Conservation (phyloP, 2,888 invertebrate species). For the Anthophora plumipes region DNA sequence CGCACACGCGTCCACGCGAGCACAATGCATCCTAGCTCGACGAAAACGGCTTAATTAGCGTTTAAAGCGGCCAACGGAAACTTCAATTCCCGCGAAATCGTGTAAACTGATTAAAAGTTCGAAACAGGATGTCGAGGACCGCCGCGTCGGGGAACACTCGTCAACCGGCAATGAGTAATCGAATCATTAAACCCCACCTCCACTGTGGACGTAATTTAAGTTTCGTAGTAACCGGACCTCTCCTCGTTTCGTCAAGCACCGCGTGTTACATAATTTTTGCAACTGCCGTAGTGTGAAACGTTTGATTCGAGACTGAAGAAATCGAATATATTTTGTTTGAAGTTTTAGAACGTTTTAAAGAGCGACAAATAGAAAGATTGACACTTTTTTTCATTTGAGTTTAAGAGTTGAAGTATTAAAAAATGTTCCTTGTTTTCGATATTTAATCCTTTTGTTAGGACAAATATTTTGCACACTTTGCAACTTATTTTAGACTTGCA, state of each 20-base stretch:
- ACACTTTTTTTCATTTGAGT: too few species aligned
- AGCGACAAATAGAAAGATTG: too few species aligned
- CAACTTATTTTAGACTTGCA: too few species aligned
- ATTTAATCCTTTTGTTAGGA: too few species aligned
- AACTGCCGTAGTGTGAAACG: not conserved
- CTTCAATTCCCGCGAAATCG: slow-evolving; percentile 63
- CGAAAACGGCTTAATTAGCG: slow-evolving; percentile 68
- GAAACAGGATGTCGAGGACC: slow-evolving; percentile 37
- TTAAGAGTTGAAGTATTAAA: too few species aligned
- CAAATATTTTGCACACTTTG: too few species aligned
- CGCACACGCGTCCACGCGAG: slow-evolving; percentile 1
- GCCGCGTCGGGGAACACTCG: slow-evolving; percentile 2
- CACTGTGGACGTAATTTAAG: slow-evolving; percentile 40
- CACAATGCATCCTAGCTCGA: slow-evolving; percentile 46
- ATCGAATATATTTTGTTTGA: not conserved
- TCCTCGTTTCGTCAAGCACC: not conserved
- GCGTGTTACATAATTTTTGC: not conserved
- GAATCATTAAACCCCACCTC: slow-evolving; percentile 42
- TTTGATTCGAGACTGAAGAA: not conserved
- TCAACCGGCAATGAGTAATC: slow-evolving; percentile 43
- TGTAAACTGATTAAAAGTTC: slow-evolving; percentile 71
- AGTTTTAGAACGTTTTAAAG: too few species aligned
- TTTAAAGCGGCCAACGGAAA: slow-evolving; percentile 58
- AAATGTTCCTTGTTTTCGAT: too few species aligned
- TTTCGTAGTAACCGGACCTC: slow-evolving; percentile 29